phyloP scores from a whole-genome alignment of 2,888 invertebrate species.

The Microdon myrmicae region DNA sequence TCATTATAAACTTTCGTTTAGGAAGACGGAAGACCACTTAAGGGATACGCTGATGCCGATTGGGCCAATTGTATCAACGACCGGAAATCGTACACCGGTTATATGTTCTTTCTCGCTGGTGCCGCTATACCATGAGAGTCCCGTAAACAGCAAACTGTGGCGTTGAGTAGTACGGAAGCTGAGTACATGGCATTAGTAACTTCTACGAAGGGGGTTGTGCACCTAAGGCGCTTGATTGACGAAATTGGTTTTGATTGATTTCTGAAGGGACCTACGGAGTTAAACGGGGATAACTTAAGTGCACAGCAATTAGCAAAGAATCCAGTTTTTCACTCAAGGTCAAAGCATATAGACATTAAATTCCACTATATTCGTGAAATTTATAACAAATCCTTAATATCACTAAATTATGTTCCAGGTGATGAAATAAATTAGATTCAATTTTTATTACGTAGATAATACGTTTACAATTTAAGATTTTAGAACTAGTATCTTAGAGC shows the following conservation, averaged over 20 bases:
- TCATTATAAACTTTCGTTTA: conserved; percentile 5
- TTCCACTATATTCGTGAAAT: conserved; percentile 11
- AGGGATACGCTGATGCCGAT: conserved; percentile 39
- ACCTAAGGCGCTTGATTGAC: conserved; percentile 11
- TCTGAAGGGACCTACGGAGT: background rate
- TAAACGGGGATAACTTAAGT: conserved; percentile 10
- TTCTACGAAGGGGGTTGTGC: conserved; percentile 29
- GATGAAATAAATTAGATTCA: too few relatives aligned
- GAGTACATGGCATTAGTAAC: conserved; percentile 28
- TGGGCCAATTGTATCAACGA: conserved; percentile 32
- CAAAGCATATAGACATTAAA: conserved; percentile 20
- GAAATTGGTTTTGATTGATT: conserved; percentile 11
- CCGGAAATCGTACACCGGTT: conserved; percentile 37
- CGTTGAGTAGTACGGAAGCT: conserved; percentile 26
- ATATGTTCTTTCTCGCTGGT: conserved; percentile 18
- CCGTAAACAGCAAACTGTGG: conserved; percentile 18
- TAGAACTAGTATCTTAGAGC: too few relatives aligned
- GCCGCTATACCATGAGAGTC: conserved; percentile 30
- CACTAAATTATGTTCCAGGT: too few relatives aligned
- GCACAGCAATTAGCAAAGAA: conserved; percentile 13
- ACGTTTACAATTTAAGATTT: too few relatives aligned
- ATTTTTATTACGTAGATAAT: too few relatives aligned
- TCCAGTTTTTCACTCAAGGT: conserved; percentile 8
- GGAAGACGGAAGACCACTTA: background rate
- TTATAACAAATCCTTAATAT: too few relatives aligned